These are phyloP conservation scores for Chrysaora quinquecirrha DNA, from an alignment of 30 jellyfish, hydroid and myxozoan genomes.

Conservation along the genomic window DNA sequence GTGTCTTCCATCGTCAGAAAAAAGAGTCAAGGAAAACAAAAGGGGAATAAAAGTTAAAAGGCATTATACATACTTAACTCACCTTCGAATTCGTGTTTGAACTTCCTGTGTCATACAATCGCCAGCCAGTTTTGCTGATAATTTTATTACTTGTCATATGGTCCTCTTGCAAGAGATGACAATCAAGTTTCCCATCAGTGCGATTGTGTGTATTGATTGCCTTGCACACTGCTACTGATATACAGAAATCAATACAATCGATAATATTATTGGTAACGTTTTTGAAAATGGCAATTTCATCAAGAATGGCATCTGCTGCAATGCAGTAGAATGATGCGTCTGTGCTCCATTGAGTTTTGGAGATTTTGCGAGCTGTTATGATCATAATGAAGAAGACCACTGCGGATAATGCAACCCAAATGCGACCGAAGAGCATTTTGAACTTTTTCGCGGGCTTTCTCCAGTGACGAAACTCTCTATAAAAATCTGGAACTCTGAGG, in stretches of 20 bases:
- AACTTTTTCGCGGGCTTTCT: no score
- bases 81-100: background rate
- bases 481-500: no score
- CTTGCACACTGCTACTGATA: background rate
- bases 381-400: no score
- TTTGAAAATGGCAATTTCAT: background rate
- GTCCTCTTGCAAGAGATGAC: constrained; percentile 17
- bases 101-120: constrained; percentile 4
- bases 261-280: background rate
- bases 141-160: constrained; percentile 2
- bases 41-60: no score
- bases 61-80: no score
- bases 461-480: no score
- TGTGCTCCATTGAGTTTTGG: background rate
- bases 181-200: background rate
- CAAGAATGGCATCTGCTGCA: constrained; percentile 2
- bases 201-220: background rate
- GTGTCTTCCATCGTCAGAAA: no score
- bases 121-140: constrained; percentile 6
- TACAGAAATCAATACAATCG: constrained; percentile 6
- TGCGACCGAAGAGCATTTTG: no score
- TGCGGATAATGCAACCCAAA: no score
- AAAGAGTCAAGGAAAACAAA: no score
- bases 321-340: constrained; percentile 3
- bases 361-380: background rate